phyloP scores from a whole-genome alignment of 2,888 invertebrate species.

The Drosophila atripex region DNA sequence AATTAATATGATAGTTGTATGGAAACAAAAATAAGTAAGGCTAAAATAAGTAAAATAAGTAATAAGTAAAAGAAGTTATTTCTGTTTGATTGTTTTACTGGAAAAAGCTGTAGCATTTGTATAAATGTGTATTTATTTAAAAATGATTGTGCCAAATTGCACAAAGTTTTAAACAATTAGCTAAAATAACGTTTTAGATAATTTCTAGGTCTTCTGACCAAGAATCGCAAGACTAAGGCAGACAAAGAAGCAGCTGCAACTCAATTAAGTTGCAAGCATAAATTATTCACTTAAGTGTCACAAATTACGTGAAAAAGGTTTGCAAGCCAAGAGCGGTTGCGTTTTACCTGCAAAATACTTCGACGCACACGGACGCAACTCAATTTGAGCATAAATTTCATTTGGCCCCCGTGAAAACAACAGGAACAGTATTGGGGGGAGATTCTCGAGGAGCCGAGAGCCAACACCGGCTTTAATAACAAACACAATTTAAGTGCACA shows the following conservation, averaged over 20 bases:
- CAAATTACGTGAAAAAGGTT: constrained; percentile 56
- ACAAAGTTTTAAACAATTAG: no score
- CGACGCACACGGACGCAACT: constrained; percentile 58
- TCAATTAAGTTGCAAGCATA: constrained; percentile 63
- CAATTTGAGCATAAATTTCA: constrained; percentile 73
- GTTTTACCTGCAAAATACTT: constrained; percentile 52
- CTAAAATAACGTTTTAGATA: no score
- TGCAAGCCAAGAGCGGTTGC: constrained; percentile 18
- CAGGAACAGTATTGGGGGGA: constrained; percentile 26
- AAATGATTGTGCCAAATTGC: background rate
- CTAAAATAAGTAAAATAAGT: no score
- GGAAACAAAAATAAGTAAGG: constrained; percentile 2
- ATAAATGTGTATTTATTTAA: background rate
- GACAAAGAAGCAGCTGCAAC: constrained; percentile 42
- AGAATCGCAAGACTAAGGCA: background rate
- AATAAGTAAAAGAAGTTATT: no score
- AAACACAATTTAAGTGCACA: constrained; percentile 75
- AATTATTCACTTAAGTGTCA: constrained; percentile 69
- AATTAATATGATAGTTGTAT: background rate
- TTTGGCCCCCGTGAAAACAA: constrained; percentile 53
- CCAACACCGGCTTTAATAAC: constrained; percentile 62
- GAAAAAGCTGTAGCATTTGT: no score
- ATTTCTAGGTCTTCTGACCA: no score
- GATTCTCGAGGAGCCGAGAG: background rate
- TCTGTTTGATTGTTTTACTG: background rate